Percentiles rank a stretch among this genome's conserved stretches.
These are phyloP conservation scores for Pachycephus smyrnensis DNA, from an alignment of 2,888 invertebrate genomes.

Conservation along the genomic window DNA sequence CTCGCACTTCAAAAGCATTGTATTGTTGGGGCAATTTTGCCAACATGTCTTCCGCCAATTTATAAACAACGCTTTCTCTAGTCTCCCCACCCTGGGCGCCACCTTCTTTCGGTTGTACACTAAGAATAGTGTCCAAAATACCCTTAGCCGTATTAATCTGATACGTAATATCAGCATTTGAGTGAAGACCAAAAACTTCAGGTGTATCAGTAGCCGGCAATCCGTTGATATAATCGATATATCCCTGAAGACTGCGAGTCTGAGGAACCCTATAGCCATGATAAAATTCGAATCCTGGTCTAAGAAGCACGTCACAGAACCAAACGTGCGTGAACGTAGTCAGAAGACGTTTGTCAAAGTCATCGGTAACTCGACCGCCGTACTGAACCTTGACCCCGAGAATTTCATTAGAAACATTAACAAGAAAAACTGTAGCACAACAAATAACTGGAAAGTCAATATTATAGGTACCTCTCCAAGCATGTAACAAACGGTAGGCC, in stretches of 20 bases:
- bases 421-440: not conserved
- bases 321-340: constrained; percentile 95
- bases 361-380: constrained; percentile 95
- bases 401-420: not conserved
- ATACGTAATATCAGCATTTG: constrained; percentile 97
- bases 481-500: constrained; percentile 98
- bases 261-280: constrained; percentile 92
- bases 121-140: constrained; percentile 93
- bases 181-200: constrained; percentile 96
- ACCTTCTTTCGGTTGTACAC: constrained; percentile 97
- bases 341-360: constrained; percentile 93
- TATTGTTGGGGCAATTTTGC: constrained; percentile 88
- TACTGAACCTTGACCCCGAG: constrained; percentile 70
- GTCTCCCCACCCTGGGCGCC: constrained; percentile 92
- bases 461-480: constrained; percentile 81
- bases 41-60: constrained; percentile 93
- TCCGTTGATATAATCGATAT: constrained; percentile 88
- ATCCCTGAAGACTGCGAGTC: constrained; percentile 82
- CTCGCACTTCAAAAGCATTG: constrained; percentile 89
- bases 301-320: constrained; percentile 91
- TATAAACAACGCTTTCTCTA: constrained; percentile 91
- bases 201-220: constrained; percentile 90
- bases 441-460: too few species aligned
- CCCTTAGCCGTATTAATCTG: constrained; percentile 96
- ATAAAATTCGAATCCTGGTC: constrained; percentile 93